Evolutionary conservation across 1,140 invertebrate genomes (phyloP), one percentile per base, ranked within the genome.

Genomic region (Euwallacea fornicatus): DNA sequence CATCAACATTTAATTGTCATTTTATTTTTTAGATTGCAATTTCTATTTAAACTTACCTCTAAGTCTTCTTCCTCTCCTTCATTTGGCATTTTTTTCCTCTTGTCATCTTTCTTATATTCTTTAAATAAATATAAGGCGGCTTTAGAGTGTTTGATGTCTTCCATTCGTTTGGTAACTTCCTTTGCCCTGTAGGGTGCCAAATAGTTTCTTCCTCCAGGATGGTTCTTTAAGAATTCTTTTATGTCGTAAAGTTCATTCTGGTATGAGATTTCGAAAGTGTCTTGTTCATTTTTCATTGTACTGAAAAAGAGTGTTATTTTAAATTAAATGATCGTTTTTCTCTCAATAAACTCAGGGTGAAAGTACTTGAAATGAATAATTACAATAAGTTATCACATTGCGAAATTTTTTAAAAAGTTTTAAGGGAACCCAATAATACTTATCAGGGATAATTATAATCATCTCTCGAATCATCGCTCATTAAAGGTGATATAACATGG

Each of bases 201-300:
- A 2, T 85, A 86, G 68, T 86, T 87, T 16, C 82, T 79, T 2
- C 88, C 88, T 0, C 88, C 88, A 0, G 88, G 88, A 78, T 90
- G 88, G 72, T 88, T 84, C 21, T 81, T 83, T 11, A 89, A 73
- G 66, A 90, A 89, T 13, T 79, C 73, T 44, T 81, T 77, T 66
- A 89, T 82, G 65, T 89, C 83, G 77, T 88, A 88, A 50, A 74
- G 77, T 42, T 83, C 77, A 1, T 82, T 83, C 21, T 79, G 76
- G 76, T 88, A 85, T 64, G 82, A 85, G 0, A 88, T 83, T 0
- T 73, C 64, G 63, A 80, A 80, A 33, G 21, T 4, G 21, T 33
- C 21, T 11, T 71, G 43, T 56, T 69, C 64, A 63, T 74, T 56
- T 64, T 77, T 67, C 77, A 78, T 77, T 69, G 64, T 76, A 56